Evolutionary conservation across 1,140 invertebrate genomes (phyloP).

Genomic region (Aphaenogaster rudis): DNA sequence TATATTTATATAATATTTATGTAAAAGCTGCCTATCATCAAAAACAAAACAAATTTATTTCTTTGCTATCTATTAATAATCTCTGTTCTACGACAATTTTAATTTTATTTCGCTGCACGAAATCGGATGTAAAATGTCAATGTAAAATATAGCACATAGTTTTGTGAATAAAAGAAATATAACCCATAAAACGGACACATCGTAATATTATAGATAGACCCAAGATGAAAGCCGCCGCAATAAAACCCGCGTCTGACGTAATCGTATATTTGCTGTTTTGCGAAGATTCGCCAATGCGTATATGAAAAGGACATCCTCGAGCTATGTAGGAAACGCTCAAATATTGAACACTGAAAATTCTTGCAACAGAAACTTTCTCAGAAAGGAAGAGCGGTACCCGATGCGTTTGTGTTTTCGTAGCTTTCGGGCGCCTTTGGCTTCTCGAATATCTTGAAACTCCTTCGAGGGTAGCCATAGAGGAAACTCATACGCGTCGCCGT

Average conservation of each 20-base stretch:
- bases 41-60: background rate
- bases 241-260: conserved; percentile 40
- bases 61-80: background rate
- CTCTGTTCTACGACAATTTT: background rate
- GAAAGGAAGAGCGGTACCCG: conserved; percentile 54
- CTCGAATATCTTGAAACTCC: conserved; percentile 66
- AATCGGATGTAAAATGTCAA: background rate
- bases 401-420: conserved; percentile 64
- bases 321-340: conserved; percentile 58
- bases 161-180: conserved; percentile 24
- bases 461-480: conserved; percentile 31
- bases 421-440: conserved; percentile 13
- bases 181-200: conserved; percentile 27
- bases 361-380: conserved; percentile 62
- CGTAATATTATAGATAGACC: conserved; percentile 20
- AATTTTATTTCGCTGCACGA: background rate
- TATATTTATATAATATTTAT: background rate
- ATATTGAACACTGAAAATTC: conserved; percentile 69
- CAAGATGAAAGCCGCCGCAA: conserved; percentile 38
- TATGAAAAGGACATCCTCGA: conserved; percentile 48
- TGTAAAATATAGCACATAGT: background rate
- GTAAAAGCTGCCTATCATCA: background rate
- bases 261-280: conserved; percentile 41
- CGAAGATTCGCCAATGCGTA: conserved; percentile 46
- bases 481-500: conserved; percentile 34